Conservation (phyloP, 2,888 invertebrate genomes). For the Spodoptera picta region DNA sequence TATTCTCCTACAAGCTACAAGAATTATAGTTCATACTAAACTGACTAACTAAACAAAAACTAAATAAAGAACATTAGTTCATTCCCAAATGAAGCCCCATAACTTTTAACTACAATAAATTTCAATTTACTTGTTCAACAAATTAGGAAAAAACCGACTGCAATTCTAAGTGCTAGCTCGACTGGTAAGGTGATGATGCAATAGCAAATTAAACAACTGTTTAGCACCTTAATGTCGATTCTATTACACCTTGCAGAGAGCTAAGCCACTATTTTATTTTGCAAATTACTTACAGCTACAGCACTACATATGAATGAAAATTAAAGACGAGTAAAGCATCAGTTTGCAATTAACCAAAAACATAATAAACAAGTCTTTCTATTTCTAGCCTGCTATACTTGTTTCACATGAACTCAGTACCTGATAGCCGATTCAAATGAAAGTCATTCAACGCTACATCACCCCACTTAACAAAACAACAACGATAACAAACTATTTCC, state of each 20-base stretch:
- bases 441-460: slow-evolving; percentile 1
- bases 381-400: no score
- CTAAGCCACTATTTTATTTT: slow-evolving; percentile 17
- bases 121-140: slow-evolving; percentile 8
- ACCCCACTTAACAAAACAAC: slow-evolving; percentile 6
- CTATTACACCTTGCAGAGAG: slow-evolving; percentile 28
- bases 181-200: slow-evolving; percentile 19
- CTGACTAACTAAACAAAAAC: no score
- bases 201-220: slow-evolving; percentile 21
- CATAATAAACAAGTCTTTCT: no score
- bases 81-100: no score
- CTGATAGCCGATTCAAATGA: no score
- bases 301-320: not conserved
- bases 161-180: slow-evolving; percentile 13
- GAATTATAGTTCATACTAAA: no score
- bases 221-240: slow-evolving; percentile 20
- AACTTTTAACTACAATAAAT: not conserved
- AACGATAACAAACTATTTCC: slow-evolving; percentile 25
- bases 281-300: slow-evolving; percentile 27
- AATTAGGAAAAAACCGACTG: slow-evolving; percentile 1
- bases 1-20: no score
- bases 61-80: no score
- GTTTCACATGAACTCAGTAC: no score
- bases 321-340: no score
- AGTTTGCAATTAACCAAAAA: no score